Conservation (phyloP, 2,113 vertebrate genomes). For the Myiopsitta monachus region DNA sequence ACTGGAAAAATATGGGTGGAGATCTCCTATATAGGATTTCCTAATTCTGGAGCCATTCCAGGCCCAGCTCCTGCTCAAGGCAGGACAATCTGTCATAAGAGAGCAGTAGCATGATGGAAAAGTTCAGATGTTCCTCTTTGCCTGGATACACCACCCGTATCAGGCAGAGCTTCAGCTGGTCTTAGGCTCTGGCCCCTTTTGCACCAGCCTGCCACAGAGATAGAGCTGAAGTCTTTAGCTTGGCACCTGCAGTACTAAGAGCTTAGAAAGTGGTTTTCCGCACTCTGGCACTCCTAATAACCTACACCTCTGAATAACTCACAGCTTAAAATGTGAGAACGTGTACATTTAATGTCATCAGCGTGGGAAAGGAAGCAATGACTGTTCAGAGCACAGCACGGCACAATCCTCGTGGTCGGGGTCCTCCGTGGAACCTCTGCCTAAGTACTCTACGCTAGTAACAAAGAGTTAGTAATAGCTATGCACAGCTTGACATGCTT, state of each 20-base stretch:
- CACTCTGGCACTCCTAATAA: not conserved
- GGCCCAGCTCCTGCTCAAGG: not conserved
- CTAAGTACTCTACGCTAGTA: not conserved
- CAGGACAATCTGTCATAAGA: not conserved
- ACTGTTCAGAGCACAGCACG: not conserved
- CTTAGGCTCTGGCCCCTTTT: not conserved
- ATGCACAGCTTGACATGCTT: accelerated
- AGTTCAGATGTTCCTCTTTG: not conserved
- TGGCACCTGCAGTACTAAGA: not conserved
- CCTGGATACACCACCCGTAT: not conserved
- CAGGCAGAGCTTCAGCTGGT: accelerated
- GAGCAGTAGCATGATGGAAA: not conserved
- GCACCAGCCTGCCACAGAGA: not conserved
- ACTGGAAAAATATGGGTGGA: accelerated
- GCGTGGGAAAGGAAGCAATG: accelerated
- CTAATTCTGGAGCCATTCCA: not conserved
- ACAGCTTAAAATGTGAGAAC: not conserved
- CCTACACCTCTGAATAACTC: not conserved
- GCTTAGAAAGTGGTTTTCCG: not conserved
- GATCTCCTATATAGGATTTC: not conserved
- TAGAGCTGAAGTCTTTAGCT: not conserved
- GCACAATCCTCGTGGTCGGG: no score
- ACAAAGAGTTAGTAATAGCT: not conserved
- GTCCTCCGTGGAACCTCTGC: not conserved
- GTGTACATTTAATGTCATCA: accelerated